phyloP scores from a whole-genome alignment of 2,888 invertebrate species.

The Trimorus sp. region DNA sequence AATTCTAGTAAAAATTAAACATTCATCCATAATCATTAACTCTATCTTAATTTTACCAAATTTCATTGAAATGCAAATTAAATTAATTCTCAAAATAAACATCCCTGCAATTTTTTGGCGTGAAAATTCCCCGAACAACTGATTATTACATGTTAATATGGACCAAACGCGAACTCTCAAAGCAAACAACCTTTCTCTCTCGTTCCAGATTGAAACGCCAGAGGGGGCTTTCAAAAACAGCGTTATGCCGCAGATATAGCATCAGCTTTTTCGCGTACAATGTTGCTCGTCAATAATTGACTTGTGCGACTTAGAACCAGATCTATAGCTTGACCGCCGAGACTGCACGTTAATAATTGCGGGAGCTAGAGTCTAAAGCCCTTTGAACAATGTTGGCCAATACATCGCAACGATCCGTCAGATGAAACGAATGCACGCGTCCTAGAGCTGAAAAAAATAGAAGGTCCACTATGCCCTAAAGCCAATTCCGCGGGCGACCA shows the following conservation, averaged over 20 bases:
- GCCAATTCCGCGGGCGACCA: conserved; percentile 3
- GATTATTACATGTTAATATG: no score
- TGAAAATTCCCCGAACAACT: no score
- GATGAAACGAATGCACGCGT: conserved; percentile 1
- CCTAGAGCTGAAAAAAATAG: neutral
- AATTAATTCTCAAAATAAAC: no score
- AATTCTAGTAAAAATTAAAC: no score
- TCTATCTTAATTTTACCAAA: no score
- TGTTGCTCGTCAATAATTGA: conserved; percentile 48
- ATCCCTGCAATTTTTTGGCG: no score
- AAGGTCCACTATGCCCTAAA: conserved; percentile 33
- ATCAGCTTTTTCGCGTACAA: conserved; percentile 29
- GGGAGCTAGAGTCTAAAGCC: conserved; percentile 1
- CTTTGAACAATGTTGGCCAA: conserved; percentile 27
- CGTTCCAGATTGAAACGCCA: conserved; percentile 19
- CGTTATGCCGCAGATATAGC: conserved; percentile 34
- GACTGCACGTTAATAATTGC: conserved; percentile 30
- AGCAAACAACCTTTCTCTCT: neutral
- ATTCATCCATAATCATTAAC: no score
- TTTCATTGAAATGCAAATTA: no score
- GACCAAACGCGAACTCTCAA: neutral
- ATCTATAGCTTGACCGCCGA: conserved; percentile 23
- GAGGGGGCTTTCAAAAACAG: no score
- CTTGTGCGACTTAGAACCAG: conserved; percentile 21
- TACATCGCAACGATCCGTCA: conserved; percentile 18